phyloP scores from a whole-genome alignment of 2,113 vertebrate genomes.

The cattle (Bos taurus) region DNA sequence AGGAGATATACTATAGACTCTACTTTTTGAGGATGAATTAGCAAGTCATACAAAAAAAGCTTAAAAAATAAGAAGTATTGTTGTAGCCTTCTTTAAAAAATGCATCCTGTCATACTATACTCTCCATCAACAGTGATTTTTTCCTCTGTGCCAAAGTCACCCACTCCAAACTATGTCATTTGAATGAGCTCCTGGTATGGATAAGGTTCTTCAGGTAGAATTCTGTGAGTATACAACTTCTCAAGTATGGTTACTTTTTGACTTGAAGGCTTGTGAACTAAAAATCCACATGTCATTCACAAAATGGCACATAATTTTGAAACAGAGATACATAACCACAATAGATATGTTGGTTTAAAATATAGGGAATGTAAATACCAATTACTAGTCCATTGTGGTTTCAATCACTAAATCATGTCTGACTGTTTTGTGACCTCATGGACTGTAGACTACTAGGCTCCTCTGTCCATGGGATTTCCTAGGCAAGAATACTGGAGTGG shows the following conservation, averaged over 20 bases:
- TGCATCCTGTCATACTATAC: background rate
- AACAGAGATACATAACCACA: background rate
- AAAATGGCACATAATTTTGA: background rate
- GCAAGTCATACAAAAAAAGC: background rate
- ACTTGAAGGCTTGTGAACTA: background rate
- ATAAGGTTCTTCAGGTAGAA: background rate
- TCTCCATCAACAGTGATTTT: background rate
- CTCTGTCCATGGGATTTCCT: background rate
- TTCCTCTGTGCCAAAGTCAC: background rate
- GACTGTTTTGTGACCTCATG: background rate
- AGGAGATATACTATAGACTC: background rate
- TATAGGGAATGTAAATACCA: background rate
- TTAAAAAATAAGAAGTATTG: background rate
- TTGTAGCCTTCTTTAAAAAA: background rate
- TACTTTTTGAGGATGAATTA: background rate
- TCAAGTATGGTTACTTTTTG: background rate
- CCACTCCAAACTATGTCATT: background rate
- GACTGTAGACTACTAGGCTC: background rate
- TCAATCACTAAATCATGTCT: background rate
- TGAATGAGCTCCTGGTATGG: background rate
- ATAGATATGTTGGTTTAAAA: background rate
- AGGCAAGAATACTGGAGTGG: background rate
- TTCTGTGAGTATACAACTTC: background rate
- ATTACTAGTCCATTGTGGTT: background rate
- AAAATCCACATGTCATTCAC: background rate